Conservation (phyloP, 2,797 vertebrate genomes). For the Urosaurus nigricauda region DNA sequence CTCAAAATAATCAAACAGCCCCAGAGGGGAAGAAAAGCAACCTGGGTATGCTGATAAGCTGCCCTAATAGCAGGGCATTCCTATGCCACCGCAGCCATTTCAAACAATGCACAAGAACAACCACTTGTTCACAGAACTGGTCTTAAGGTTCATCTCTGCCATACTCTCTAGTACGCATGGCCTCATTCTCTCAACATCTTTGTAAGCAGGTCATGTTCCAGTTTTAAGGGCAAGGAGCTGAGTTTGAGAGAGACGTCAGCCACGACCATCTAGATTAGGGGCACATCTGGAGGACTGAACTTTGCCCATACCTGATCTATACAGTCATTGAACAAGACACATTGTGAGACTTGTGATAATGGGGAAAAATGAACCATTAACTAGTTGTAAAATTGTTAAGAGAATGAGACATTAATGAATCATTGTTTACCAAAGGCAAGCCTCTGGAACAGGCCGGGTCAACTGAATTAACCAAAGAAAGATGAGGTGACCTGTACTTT, state of each 20-base stretch:
- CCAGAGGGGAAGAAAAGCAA: not conserved
- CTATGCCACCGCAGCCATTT: not conserved
- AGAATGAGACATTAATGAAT: not conserved
- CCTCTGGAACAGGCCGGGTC: not conserved
- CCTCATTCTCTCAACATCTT: too few relatives aligned
- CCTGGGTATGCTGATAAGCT: not conserved
- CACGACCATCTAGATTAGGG: not conserved
- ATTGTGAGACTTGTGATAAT: not conserved
- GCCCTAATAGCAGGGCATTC: not conserved
- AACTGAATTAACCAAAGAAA: not conserved
- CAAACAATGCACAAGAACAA: not conserved
- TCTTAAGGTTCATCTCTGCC: not conserved
- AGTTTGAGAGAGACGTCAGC: too few relatives aligned
- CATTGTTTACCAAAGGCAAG: not conserved
- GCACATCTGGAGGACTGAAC: too few relatives aligned
- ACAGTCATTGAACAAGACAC: not conserved
- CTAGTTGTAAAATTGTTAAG: not conserved
- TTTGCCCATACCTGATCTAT: too few relatives aligned
- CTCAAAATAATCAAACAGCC: not conserved
- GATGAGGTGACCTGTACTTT: not conserved
- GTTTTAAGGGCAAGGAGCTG: too few relatives aligned
- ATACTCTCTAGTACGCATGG: too few relatives aligned
- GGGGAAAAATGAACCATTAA: not conserved
- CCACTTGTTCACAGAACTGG: not conserved
- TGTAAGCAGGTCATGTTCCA: too few relatives aligned